Percentiles rank a stretch among this genome's conserved stretches.
These are phyloP conservation scores for Rhizomys pruinosus DNA, from an alignment of 2,113 vertebrate species.

Conservation along the genomic window DNA sequence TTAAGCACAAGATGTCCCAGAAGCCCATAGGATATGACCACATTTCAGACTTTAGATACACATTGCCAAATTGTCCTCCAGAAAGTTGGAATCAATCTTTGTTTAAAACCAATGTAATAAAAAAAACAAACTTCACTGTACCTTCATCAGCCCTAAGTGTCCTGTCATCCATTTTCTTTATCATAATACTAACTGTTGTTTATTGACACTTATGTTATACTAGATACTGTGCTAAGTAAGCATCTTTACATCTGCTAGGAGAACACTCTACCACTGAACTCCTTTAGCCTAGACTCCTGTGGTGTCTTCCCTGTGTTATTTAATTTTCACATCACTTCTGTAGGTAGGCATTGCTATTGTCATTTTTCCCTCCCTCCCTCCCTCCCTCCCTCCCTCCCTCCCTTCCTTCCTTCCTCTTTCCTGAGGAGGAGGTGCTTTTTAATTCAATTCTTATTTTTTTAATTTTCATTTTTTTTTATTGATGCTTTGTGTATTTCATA, in stretches of 20 bases:
- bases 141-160: constrained; percentile 23
- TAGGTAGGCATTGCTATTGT: constrained; percentile 26
- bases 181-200: constrained; percentile 45
- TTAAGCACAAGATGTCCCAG: constrained; percentile 42
- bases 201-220: constrained; percentile 18
- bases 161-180: constrained; percentile 45
- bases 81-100: constrained; percentile 49
- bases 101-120: constrained; percentile 50
- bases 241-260: not conserved
- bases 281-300: not conserved
- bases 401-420: not conserved
- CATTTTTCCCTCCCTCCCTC: no score
- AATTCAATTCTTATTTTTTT: no score
- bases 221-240: not conserved
- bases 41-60: constrained; percentile 33
- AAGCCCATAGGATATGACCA: constrained; percentile 48
- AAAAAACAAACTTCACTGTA: constrained; percentile 52
- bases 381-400: no score
- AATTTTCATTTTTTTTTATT: no score
- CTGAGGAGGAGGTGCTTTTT: not conserved
- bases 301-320: constrained; percentile 14
- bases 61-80: constrained; percentile 24
- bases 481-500: no score
- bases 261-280: not conserved
- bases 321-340: constrained; percentile 35